These are phyloP conservation scores for Notiomystis cincta DNA, from an alignment of 2,113 vertebrate genomes.

Conservation along the genomic window DNA sequence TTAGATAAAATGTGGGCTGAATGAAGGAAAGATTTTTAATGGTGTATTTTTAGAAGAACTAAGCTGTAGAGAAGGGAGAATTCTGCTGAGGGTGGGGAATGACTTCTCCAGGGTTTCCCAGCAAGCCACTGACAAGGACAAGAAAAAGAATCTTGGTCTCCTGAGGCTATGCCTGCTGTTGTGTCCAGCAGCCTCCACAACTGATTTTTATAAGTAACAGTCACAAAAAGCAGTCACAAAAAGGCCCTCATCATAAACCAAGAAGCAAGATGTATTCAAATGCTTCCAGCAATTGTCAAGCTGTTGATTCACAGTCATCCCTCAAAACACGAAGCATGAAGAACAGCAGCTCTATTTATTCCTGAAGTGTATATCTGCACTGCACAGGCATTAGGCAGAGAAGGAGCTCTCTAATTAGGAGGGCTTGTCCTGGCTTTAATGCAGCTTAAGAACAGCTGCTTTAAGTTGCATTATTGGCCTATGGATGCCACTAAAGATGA, in stretches of 20 bases:
- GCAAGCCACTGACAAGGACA: not conserved
- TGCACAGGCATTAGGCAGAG: not conserved
- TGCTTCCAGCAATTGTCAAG: not conserved
- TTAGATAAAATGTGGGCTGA: not conserved
- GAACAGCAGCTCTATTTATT: not conserved
- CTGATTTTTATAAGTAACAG: not conserved
- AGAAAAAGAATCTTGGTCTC: not conserved
- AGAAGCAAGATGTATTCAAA: not conserved
- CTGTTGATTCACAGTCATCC: not conserved
- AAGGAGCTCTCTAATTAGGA: not conserved
- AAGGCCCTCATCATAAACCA: not conserved
- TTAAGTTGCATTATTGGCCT: not conserved
- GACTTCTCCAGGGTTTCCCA: not conserved
- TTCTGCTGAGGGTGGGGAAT: not conserved
- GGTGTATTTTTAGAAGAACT: not conserved
- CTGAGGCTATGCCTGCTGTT: not conserved
- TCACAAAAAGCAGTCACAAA: not conserved
- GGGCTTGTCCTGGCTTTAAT: not conserved
- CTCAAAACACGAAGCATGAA: not conserved
- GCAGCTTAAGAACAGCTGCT: constrained; percentile 10
- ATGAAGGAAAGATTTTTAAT: not conserved
- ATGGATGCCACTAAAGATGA: not conserved
- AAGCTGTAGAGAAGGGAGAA: not conserved
- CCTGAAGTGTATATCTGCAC: not conserved
- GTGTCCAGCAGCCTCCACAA: not conserved